phyloP scores from a whole-genome alignment of 2,888 invertebrate genomes.

The Poecilus cupreus region DNA sequence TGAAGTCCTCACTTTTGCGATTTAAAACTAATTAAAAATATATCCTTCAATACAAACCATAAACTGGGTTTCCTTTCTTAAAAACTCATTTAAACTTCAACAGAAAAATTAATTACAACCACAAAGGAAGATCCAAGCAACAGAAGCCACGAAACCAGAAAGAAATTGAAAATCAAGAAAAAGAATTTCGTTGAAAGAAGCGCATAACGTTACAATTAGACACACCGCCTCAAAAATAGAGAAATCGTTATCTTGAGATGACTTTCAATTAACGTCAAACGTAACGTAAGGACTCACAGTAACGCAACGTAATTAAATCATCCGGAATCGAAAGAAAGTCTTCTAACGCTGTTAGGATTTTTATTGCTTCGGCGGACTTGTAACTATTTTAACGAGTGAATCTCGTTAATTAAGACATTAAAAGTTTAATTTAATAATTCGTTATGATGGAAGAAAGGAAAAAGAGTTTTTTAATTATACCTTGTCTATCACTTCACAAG shows the following conservation, averaged over 20 bases:
- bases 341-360: slow-evolving; percentile 8
- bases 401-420: slow-evolving; percentile 32
- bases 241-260: slow-evolving; percentile 30
- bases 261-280: slow-evolving; percentile 33
- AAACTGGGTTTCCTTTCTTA: slow-evolving; percentile 9
- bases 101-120: slow-evolving; percentile 31
- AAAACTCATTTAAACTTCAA: slow-evolving; percentile 36
- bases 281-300: not conserved
- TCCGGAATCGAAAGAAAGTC: slow-evolving; percentile 20
- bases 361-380: slow-evolving; percentile 9
- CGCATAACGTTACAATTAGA: slow-evolving; percentile 27
- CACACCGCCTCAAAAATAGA: slow-evolving; percentile 27
- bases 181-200: slow-evolving; percentile 24
- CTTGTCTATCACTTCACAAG: slow-evolving; percentile 26
- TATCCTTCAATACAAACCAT: not conserved
- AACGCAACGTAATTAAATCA: slow-evolving; percentile 21
- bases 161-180: slow-evolving; percentile 39
- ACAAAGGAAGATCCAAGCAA: slow-evolving; percentile 3
- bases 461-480: slow-evolving; percentile 21
- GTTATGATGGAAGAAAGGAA: not conserved
- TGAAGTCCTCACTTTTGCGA: not conserved
- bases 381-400: slow-evolving; percentile 18
- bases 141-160: not conserved
- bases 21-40: slow-evolving; percentile 16
- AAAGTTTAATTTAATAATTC: slow-evolving; percentile 34